Conservation (phyloP, 2,113 vertebrate genomes). For the Pterocles burchelli region DNA sequence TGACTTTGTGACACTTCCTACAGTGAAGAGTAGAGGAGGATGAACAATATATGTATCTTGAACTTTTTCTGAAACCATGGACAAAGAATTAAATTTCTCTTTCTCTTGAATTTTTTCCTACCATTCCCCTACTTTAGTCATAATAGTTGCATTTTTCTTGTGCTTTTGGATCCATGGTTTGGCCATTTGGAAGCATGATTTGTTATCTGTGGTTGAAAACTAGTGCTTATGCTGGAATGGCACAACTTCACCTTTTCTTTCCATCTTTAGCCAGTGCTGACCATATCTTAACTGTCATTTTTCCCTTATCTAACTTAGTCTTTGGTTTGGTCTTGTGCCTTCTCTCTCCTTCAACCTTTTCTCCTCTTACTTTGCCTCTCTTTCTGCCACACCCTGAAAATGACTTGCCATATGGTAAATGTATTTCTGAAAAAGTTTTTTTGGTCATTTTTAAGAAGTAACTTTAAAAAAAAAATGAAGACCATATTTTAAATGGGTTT, state of each 20-base stretch:
- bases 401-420: background rate
- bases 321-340: background rate
- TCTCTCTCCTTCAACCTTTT: background rate
- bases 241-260: background rate
- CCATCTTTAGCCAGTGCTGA: background rate
- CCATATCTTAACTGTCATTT: background rate
- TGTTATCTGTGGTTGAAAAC: background rate
- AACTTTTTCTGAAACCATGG: background rate
- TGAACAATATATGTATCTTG: background rate
- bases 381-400: background rate
- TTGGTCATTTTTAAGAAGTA: background rate
- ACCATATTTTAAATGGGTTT: background rate
- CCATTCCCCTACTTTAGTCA: background rate
- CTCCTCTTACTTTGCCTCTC: background rate
- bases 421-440: background rate
- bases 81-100: background rate
- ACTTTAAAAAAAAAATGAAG: background rate
- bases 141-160: background rate
- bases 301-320: background rate
- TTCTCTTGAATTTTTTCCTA: background rate
- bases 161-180: background rate
- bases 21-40: background rate
- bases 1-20: background rate
- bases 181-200: background rate
- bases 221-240: background rate